Evolutionary conservation across 2,113 vertebrate genomes (phyloP).

Genomic region (Gymnobelideus leadbeateri): DNA sequence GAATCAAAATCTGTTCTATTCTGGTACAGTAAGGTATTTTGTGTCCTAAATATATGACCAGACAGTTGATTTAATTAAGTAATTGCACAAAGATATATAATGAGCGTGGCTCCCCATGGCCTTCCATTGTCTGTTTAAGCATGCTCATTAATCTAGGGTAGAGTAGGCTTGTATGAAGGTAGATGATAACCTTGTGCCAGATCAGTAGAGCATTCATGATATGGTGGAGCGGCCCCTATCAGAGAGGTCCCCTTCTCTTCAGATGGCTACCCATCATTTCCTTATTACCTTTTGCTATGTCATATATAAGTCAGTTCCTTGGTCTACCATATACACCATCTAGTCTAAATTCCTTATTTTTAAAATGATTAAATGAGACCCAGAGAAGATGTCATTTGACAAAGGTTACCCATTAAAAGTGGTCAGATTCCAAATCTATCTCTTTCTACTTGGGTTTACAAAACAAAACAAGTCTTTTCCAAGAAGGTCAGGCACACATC

Average conservation of each 20-base stretch:
- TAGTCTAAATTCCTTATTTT: neutral
- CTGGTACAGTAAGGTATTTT: neutral
- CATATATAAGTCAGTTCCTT: neutral
- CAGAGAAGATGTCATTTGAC: neutral
- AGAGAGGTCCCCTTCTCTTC: neutral
- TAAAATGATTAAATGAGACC: neutral
- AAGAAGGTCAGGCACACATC: neutral
- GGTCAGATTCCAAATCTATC: neutral
- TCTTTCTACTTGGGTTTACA: neutral
- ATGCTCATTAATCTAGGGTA: neutral
- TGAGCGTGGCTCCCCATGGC: neutral
- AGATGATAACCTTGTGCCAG: neutral
- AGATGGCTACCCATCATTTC: neutral
- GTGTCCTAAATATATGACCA: neutral
- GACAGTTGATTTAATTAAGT: neutral
- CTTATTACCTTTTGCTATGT: neutral
- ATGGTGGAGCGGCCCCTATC: neutral
- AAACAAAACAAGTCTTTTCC: slow-evolving; percentile 14
- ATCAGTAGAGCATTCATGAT: neutral
- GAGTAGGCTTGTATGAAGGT: neutral
- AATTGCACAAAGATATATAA: neutral
- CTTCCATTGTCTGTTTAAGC: neutral
- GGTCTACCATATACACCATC: neutral
- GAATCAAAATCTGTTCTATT: neutral
- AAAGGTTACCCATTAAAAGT: neutral